Percentiles rank a stretch among this genome's conserved stretches.
Evolutionary conservation across 2,888 invertebrate species (phyloP).

Genomic region (Drosophila helvetica): DNA sequence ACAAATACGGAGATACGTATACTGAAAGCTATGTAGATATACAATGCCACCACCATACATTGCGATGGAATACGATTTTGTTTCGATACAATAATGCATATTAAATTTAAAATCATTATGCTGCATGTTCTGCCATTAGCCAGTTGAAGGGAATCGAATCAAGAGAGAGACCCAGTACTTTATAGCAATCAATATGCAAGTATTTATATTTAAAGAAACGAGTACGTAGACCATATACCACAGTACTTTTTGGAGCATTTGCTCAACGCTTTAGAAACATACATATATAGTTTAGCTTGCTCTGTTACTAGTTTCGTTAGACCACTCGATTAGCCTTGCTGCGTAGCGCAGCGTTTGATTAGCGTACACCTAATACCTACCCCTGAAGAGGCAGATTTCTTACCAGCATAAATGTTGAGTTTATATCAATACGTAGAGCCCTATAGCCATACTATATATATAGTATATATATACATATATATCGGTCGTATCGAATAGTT

Average conservation of each 20-base stretch:
- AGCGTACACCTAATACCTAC: slow-evolving; percentile 19
- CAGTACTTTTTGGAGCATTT: slow-evolving; percentile 39
- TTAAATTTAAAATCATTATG: slow-evolving; percentile 18
- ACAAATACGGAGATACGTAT: not conserved
- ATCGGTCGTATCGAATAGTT: slow-evolving; percentile 47
- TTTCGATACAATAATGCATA: slow-evolving; percentile 6
- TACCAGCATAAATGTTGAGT: slow-evolving; percentile 11
- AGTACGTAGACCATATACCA: slow-evolving; percentile 19
- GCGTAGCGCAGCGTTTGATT: slow-evolving; percentile 44
- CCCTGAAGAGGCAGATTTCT: slow-evolving; percentile 37
- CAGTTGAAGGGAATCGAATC: slow-evolving; percentile 37
- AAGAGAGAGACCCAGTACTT: slow-evolving; percentile 17
- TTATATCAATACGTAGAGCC: slow-evolving; percentile 32
- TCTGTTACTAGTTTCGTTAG: slow-evolving; percentile 54
- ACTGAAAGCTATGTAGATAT: slow-evolving; percentile 8
- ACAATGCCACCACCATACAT: slow-evolving; percentile 1
- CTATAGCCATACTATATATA: slow-evolving; percentile 1
- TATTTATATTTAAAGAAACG: slow-evolving; percentile 8
- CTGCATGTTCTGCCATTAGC: slow-evolving; percentile 24
- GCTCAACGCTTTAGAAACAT: slow-evolving; percentile 44
- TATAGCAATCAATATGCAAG: slow-evolving; percentile 32
- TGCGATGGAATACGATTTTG: slow-evolving; percentile 21
- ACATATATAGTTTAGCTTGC: slow-evolving; percentile 53
- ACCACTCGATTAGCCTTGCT: slow-evolving; percentile 54
- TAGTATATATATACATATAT: not conserved